These are phyloP conservation scores for Lepidocyrtinus sp. DNA, from an alignment of 2,888 invertebrate species.

Conservation along the genomic window DNA sequence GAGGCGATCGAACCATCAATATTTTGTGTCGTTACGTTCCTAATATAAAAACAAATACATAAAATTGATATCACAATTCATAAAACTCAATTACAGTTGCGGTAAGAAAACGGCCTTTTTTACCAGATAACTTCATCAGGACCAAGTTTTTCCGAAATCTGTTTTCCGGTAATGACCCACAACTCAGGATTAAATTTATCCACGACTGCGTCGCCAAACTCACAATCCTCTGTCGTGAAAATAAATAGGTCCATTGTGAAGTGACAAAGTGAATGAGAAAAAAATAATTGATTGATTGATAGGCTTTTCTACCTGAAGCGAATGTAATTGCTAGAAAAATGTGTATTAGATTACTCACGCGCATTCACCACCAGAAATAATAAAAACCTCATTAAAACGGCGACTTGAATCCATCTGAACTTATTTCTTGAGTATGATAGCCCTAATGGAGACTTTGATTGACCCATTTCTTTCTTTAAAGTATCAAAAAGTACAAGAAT, in stretches of 20 bases:
- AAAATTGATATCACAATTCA: neutral
- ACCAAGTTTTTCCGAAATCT: neutral
- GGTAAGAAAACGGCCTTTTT: neutral
- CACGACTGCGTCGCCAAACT: neutral
- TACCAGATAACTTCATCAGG: slow-evolving; percentile 22
- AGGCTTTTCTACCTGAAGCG: neutral
- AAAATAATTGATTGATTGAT: neutral
- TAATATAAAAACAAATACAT: neutral
- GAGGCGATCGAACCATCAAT: slow-evolving; percentile 10
- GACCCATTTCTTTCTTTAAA: slow-evolving; percentile 1
- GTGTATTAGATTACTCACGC: slow-evolving; percentile 22
- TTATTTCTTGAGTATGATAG: neutral
- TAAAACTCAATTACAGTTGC: neutral
- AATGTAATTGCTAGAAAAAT: neutral
- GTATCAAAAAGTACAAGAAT: neutral
- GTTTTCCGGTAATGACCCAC: neutral
- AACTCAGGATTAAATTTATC: neutral
- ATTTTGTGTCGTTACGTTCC: slow-evolving; percentile 28
- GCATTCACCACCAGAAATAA: slow-evolving; percentile 22
- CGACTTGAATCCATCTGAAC: neutral
- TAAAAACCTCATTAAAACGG: neutral
- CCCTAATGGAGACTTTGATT: neutral
- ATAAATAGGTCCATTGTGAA: neutral
- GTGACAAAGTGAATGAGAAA: neutral
- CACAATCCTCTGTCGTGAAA: neutral